Evolutionary conservation across 2,888 invertebrate genomes (phyloP), one percentile per base, ranked within the genome.

Genomic region (Acronicta aceris): DNA sequence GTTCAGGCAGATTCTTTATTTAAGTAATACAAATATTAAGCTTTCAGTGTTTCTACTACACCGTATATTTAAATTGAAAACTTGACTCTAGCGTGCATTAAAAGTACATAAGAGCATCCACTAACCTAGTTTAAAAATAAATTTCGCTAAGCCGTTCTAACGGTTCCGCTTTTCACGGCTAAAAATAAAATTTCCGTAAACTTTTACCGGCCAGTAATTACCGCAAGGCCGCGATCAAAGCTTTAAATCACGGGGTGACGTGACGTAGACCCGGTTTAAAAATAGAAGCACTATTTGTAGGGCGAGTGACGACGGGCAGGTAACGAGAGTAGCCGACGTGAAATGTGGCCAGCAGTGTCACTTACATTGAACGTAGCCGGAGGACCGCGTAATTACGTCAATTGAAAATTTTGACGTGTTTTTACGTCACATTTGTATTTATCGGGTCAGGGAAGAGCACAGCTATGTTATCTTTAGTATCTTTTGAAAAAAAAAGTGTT

Each of bases 221-320:
- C 68, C 50, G 58, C 84, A 82, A 86, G 87, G 83, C 78, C 83
- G 71, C 70, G 61, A 74, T 81, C 67, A 68, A 75, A 74, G 68
- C 73, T 68, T 74, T 82, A 73, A 66, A 70, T 74, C 81, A 77
- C 74, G 57, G 60, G 59, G 57, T 83, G 83, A 85, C 86, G 86
- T 83, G 21, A 33, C 33, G 21, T 33, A 66, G 70, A 65, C 48
- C 12, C 33, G 49, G 59, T 68, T 53, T 82, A 86, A 75, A 82
- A 86, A 88, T 87, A 89, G 81, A 76, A 65, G 57, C 56, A 69
- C 68, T 82, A 81, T 83, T 85, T 82, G 79, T 81, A 38, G 58
- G 51, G 33, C 41, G 40, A 59, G 65, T 71, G 68, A 71, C 59
- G 74, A 66, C 66, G n/a, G n/a, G n/a, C n/a, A 71, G 77, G 74